Conservation (phyloP, 2,113 vertebrate genomes). For the Elanus axillaris region DNA sequence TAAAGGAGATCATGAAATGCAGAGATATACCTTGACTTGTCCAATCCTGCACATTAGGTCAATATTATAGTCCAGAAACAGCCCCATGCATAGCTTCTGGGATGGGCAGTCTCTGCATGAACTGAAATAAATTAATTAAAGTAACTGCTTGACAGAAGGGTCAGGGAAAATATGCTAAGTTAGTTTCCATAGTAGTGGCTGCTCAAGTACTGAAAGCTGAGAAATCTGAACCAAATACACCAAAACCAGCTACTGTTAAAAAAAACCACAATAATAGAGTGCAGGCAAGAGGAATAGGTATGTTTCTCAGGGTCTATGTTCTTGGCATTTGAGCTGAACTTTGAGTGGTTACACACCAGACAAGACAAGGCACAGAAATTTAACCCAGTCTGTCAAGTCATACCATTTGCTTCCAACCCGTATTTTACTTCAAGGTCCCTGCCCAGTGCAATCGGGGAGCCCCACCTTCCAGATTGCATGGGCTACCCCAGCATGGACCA, state of each 20-base stretch:
- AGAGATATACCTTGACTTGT: background rate
- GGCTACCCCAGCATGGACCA: background rate
- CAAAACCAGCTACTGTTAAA: background rate
- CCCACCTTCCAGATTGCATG: background rate
- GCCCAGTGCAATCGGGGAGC: too few species aligned
- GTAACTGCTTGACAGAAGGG: background rate
- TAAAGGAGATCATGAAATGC: background rate
- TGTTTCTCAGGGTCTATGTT: background rate
- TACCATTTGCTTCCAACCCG: background rate
- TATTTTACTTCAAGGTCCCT: background rate
- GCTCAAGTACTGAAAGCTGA: background rate
- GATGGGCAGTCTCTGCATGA: background rate
- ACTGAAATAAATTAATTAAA: background rate
- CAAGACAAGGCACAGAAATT: rapidly evolving
- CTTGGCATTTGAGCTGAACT: background rate
- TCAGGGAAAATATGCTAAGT: background rate
- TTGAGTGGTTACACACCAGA: background rate
- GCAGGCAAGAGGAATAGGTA: background rate
- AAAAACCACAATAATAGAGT: background rate
- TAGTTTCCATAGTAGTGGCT: background rate
- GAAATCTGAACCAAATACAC: background rate
- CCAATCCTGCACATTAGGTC: background rate
- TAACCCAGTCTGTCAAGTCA: background rate
- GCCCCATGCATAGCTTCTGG: background rate
- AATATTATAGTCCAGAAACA: background rate